Base-by-base conservation (phyloP, 2,888 invertebrate genomes). In the Gerris lacustris region DNA sequence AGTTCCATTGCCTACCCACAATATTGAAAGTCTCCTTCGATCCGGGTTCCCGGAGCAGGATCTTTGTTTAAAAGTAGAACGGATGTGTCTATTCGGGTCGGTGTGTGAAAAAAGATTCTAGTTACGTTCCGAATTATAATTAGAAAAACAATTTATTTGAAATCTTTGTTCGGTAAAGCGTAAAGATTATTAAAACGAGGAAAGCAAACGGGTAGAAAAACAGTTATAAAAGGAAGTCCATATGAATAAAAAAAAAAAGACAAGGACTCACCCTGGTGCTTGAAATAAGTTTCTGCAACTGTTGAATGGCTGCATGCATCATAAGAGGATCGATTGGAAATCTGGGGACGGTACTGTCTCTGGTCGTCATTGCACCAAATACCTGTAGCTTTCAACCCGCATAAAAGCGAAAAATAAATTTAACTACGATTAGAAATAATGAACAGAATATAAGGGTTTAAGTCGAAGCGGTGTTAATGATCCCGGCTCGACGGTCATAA, bases 271-370 rank as follows among this genome's bases (percentile, higher is more conserved):
- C 68, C 74, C 70, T 68, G 73, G 75, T 76, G 72, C 84, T 80
- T 79, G 86, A 85, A 75, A 86, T 80, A 72, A 86, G 82, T 79
- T 84, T 84, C 78, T 85, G 86, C 78, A 86, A 86, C 79, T 86
- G 86, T 72, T 86, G 84, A 45, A 86, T 83, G 73, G 86, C 86
- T 74, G 86, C 81, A 73, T 85, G 80, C 76, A 83, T 83, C 66
- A 85, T 81, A 73, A 82, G 79, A 70, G 80, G 80, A 77, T 82
- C 81, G 79, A 81, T 9, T 55, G 55, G 55, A 55, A 55, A 55
- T 15, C 55, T 55, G 15, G 55, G 55, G 9, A 55, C 9, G 15
- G 55, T 11, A 55, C 55, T 55, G 9, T 55, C 55, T 15, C 55
- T 55, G 55, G 55, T 81, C 80, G 6, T 77, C 76, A 66, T 83